Evolutionary conservation across 2,888 invertebrate species (phyloP).

Genomic region (Danaus chrysippus): DNA sequence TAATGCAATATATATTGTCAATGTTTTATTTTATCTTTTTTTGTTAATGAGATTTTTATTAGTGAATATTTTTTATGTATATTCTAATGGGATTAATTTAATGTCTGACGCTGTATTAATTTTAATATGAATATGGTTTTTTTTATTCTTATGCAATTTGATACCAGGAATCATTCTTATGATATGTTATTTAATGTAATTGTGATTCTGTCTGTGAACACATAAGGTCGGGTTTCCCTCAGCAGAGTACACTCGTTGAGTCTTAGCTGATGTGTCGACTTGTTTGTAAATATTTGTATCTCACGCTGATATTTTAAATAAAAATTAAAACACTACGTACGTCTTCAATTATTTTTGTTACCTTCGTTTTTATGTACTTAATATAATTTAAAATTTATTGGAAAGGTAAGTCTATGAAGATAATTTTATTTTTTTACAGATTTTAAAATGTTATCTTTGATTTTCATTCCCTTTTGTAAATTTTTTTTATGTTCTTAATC

Average conservation of each 20-base stretch:
- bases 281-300: constrained; percentile 64
- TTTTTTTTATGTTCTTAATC: no score
- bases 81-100: no score
- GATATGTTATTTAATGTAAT: background rate
- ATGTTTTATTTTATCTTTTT: background rate
- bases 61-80: no score
- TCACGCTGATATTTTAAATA: constrained; percentile 70
- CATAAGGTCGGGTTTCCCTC: constrained; percentile 10
- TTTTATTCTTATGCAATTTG: background rate
- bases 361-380: constrained; percentile 11
- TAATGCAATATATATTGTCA: constrained; percentile 14
- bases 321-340: constrained; percentile 55
- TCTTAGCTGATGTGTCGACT: constrained; percentile 26
- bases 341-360: constrained; percentile 30
- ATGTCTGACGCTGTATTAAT: background rate
- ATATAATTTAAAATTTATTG: no score
- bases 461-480: no score
- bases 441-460: no score
- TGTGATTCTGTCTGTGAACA: background rate
- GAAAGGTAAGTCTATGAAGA: no score
- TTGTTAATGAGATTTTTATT: no score
- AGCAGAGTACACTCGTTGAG: background rate
- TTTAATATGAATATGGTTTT: background rate
- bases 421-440: no score
- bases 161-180: background rate